phyloP scores from a whole-genome alignment of 2,797 vertebrate genomes.

The Sphenodon punctatus region DNA sequence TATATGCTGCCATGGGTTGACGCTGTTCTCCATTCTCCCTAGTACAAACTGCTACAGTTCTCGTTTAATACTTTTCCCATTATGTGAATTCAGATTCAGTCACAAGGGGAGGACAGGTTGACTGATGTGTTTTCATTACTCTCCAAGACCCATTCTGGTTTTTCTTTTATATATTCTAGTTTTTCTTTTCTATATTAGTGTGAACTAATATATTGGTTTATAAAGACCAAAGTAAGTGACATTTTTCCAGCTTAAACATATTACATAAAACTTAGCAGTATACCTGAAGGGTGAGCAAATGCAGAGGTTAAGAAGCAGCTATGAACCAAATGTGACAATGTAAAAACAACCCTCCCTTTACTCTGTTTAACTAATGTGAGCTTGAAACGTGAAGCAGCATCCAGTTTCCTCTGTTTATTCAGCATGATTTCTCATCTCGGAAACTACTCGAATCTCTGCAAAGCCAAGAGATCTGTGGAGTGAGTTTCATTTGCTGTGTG shows the following conservation, averaged over 20 bases:
- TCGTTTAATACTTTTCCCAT: fast-evolving
- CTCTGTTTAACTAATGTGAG: no score
- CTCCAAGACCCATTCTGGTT: background rate
- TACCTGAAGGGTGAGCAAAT: background rate
- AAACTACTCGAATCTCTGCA: no score
- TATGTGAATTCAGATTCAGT: background rate
- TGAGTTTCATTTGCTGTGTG: no score
- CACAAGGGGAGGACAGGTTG: background rate
- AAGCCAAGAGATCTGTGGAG: no score
- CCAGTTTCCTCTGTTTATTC: no score
- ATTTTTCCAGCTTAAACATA: no score
- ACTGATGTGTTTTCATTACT: background rate
- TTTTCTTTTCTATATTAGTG: no score
- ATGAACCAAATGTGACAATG: background rate
- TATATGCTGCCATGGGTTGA: fast-evolving
- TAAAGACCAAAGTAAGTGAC: no score
- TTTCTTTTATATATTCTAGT: no score
- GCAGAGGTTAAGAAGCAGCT: background rate
- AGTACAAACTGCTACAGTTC: background rate
- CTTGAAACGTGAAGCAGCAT: no score
- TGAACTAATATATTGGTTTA: background rate
- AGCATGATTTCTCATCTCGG: no score
- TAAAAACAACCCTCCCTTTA: background rate
- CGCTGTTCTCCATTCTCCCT: background rate
- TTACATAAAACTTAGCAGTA: background rate